phyloP scores from a whole-genome alignment of 2,113 vertebrate genomes.

The Gavialis gangeticus region DNA sequence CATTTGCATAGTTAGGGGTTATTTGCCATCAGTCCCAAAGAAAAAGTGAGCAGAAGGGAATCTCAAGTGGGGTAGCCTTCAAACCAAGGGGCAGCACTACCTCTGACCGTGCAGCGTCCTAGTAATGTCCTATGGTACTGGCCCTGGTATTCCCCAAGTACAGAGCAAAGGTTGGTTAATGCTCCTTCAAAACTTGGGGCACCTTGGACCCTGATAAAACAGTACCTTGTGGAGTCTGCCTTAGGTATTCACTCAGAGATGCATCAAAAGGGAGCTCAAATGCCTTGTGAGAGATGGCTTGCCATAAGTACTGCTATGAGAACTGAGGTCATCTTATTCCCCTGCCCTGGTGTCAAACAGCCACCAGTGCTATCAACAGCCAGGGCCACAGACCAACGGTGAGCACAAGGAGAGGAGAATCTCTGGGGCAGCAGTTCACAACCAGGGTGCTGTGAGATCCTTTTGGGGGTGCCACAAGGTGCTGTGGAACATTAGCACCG shows the following conservation, averaged over 20 bases:
- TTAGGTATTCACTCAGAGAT: background rate
- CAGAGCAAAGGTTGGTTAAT: too few species aligned
- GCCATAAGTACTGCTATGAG: background rate
- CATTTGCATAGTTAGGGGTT: background rate
- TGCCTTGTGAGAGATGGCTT: background rate
- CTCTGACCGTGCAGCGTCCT: background rate
- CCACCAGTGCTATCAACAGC: too few species aligned
- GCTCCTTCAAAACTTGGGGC: too few species aligned
- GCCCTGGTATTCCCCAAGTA: background rate
- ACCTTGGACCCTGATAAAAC: too few species aligned
- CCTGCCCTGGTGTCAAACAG: background rate
- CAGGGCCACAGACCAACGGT: too few species aligned
- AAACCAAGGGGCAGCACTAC: background rate
- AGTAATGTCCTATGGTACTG: background rate
- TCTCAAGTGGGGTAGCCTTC: background rate
- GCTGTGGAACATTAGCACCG: too few species aligned
- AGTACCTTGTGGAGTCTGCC: too few species aligned
- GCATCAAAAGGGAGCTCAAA: background rate
- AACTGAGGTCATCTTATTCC: background rate
- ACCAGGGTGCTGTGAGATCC: too few species aligned
- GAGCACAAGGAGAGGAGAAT: too few species aligned
- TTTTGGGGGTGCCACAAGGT: too few species aligned
- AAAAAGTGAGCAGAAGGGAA: background rate
- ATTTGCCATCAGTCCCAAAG: background rate
- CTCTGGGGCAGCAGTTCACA: too few species aligned